phyloP scores from a whole-genome alignment of 2,888 invertebrate species.

The Biston betularia region DNA sequence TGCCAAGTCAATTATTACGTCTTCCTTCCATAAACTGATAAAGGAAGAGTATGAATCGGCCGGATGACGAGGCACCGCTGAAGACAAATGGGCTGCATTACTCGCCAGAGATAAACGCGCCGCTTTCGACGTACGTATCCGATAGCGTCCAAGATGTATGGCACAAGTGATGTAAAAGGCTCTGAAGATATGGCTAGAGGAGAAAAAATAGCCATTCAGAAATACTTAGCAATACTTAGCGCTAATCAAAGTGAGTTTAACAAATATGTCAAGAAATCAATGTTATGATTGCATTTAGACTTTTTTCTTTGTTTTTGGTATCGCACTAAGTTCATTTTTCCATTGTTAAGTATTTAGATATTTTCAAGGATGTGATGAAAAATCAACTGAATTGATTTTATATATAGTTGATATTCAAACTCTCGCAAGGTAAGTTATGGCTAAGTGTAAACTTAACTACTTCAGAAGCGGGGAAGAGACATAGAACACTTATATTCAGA shows the following conservation, averaged over 20 bases:
- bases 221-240: background rate
- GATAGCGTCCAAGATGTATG: constrained; percentile 69
- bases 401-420: no score
- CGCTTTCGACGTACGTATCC: constrained; percentile 71
- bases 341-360: no score
- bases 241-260: background rate
- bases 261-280: no score
- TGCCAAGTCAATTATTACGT: constrained; percentile 26
- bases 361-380: no score
- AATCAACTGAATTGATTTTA: no score
- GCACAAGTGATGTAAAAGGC: constrained; percentile 38
- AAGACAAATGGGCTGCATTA: constrained; percentile 77
- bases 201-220: background rate
- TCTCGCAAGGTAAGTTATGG: no score
- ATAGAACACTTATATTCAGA: no score
- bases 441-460: no score
- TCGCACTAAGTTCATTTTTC: no score
- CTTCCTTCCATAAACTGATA: constrained; percentile 57
- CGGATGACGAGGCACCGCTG: constrained; percentile 63
- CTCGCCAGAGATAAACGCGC: constrained; percentile 69
- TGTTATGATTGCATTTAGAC: no score
- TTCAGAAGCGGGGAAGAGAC: no score
- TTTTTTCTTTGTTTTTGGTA: no score
- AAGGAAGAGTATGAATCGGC: constrained; percentile 66
- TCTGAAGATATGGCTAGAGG: constrained; percentile 11